Base-by-base conservation (phyloP, 2,113 vertebrate genomes). In the Chionis minor region DNA sequence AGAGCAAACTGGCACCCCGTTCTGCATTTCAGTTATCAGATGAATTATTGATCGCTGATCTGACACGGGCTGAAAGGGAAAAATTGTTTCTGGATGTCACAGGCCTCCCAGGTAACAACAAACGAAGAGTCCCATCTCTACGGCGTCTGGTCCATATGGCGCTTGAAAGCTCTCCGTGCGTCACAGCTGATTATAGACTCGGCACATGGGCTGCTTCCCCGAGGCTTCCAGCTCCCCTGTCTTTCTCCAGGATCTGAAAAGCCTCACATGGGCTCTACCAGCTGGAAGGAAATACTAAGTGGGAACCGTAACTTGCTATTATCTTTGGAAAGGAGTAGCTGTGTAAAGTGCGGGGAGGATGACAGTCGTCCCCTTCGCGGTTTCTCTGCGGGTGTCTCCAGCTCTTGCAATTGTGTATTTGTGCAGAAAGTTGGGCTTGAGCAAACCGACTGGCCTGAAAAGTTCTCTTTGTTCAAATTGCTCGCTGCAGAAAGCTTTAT, bases 21-120 rank as follows among this genome's bases (percentile, higher is more conserved):
- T 56, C 67, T 77, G 28, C 78, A 2, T 82, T 80, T 51, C 56
- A 8, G 30, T 19, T 66, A 47, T 10, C 78, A 80, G 86, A 47
- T 90, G 86, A 92, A 62, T 95, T 91, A 80, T 69, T 94, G 86
- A 79, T 94, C 35, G 1, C 61, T 67, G 72, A 35, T 88, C 56
- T 84, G 74, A 84, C 59, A 59, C 0, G 1, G 55, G 20, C 52
- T 66, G 89, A 70, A 85, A 88, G 54, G 47, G 83, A 38, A 30
- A 4, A 67, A 35, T 38, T 14, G 54, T 67, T 81, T 62, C 45
- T 70, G 26, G 70, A 12, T 80, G 66, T 55, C 89, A 16, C 47
- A 73, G 38, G 42, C 86, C 47, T 90, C 73, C 58, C 86, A 87
- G 94, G 81, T 77, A 85, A 70, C 56, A 58, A 80, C 66, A 72